Percentiles rank a stretch among this genome's conserved stretches.
Evolutionary conservation across 2,113 vertebrate genomes (phyloP).

Genomic region (Xenopus laevis): DNA sequence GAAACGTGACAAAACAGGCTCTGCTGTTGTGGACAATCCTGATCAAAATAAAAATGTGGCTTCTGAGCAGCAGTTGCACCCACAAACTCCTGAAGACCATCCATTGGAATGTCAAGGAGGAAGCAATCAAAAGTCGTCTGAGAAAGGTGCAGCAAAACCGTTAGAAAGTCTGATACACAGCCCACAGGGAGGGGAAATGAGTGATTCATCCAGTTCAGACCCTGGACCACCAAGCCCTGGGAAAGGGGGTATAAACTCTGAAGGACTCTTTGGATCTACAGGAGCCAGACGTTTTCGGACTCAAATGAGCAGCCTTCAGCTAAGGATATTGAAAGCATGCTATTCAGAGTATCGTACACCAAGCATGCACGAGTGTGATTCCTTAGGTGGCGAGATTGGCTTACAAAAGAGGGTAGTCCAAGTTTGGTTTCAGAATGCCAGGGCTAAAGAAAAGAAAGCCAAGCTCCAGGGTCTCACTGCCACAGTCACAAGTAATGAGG

Average conservation of each 20-base stretch:
- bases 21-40: neutral
- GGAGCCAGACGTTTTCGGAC: slow-evolving; percentile 78
- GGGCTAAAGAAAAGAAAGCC: slow-evolving; percentile 90
- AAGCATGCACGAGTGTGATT: slow-evolving; percentile 83
- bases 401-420: slow-evolving; percentile 86
- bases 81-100: neutral
- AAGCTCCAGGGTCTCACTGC: slow-evolving; percentile 71
- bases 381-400: slow-evolving; percentile 78
- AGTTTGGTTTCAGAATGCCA: slow-evolving; percentile 91
- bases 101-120: slow-evolving; percentile 11
- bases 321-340: slow-evolving; percentile 85
- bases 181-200: slow-evolving; percentile 58
- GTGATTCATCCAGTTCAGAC: slow-evolving; percentile 60
- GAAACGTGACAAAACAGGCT: slow-evolving; percentile 17
- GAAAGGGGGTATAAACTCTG: slow-evolving; percentile 41
- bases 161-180: slow-evolving; percentile 57
- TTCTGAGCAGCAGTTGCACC: slow-evolving; percentile 1
- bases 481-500: slow-evolving; percentile 50
- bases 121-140: slow-evolving; percentile 30
- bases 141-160: slow-evolving; percentile 46
- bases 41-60: slow-evolving; percentile 5
- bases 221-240: slow-evolving; percentile 56
- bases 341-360: slow-evolving; percentile 88
- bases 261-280: slow-evolving; percentile 59
- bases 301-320: slow-evolving; percentile 81